Evolutionary conservation across 2,797 vertebrate species (phyloP), one percentile per base, ranked within the genome.

Genomic region (Cuniculus paca): DNA sequence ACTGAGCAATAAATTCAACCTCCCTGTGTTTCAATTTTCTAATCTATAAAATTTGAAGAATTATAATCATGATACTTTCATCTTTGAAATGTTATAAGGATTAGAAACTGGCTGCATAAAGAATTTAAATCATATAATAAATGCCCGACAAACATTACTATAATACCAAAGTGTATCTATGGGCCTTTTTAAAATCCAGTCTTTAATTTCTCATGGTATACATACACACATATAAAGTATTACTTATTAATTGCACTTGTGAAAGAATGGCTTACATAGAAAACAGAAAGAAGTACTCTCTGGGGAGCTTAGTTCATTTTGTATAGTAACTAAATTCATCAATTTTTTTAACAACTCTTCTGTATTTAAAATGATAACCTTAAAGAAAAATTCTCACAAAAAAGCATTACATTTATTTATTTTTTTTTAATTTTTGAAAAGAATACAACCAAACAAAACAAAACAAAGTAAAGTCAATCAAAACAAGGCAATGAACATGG

Each of bases 221-320:
- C 4, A 48, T 12, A 61, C 9, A 92, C 5, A 65, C 14, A 39
- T 16, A 45, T 26, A 74, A 56, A 79, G 11, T 87, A 31, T 58
- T 95, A 58, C 52, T 96, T 90, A 90, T 95, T 95, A 90, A 54
- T 48, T 91, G 6, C 52, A 81, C 90, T 96, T 96, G 42, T 84
- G 72, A 90, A 95, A 91, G 34, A n/a, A 26, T 70, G 56, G 8
- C 39, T 85, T 82, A 70, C 16, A 17, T 79, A 31, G 48, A 68
- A 94, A 86, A 83, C 24, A 89, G 34, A 91, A 77, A 74, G 42
- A 94, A 84, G 65, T 45, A 3, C 19, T 88, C 87, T 90, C 61
- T 75, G 14, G 26, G 52, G 87, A 91, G 13, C n/a, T 95, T 72
- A 74, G 83, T 94, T 95, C 60, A 91, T 91, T 93, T 94, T 81